A percentile compares a stretch with the other conserved stretches of the same genome.
phyloP scores from a whole-genome alignment of 2,797 vertebrate genomes.

The Oryzias sinensis region DNA sequence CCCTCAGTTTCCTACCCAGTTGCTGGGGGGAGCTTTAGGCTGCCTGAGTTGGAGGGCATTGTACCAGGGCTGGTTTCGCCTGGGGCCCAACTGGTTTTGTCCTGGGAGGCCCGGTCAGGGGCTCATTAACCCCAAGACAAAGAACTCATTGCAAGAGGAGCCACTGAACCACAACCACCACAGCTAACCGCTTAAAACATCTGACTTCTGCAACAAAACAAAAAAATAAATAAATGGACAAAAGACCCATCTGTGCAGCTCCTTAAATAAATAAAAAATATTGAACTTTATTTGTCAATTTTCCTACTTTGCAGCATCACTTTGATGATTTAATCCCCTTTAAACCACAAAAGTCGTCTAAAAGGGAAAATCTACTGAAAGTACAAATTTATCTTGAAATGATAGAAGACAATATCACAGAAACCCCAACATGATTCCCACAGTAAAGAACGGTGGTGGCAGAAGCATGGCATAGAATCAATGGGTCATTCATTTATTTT shows the following conservation, averaged over 20 bases:
- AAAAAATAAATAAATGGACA: not conserved
- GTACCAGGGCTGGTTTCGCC: constrained; percentile 87
- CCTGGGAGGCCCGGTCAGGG: constrained; percentile 85
- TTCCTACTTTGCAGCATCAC: no score
- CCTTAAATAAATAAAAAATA: not conserved
- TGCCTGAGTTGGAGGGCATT: constrained; percentile 84
- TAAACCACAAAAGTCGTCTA: no score
- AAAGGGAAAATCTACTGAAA: no score
- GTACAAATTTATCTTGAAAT: no score
- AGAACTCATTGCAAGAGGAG: constrained; percentile 5
- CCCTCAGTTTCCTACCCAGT: constrained; percentile 85
- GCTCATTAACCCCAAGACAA: constrained; percentile 74
- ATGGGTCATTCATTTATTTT: no score
- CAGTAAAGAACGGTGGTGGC: no score
- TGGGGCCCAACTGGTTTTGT: constrained; percentile 82
- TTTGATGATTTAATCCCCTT: no score
- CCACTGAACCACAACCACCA: constrained; percentile 4
- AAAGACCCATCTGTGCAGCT: not conserved
- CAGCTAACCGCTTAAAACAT: constrained; percentile 9
- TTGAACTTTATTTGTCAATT: not conserved
- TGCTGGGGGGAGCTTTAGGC: constrained; percentile 86
- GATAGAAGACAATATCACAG: no score
- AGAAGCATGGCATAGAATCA: no score
- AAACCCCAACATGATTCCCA: no score
- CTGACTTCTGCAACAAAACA: not conserved